phyloP scores from a whole-genome alignment of 1,140 invertebrate species.

The Aricia agestis region DNA sequence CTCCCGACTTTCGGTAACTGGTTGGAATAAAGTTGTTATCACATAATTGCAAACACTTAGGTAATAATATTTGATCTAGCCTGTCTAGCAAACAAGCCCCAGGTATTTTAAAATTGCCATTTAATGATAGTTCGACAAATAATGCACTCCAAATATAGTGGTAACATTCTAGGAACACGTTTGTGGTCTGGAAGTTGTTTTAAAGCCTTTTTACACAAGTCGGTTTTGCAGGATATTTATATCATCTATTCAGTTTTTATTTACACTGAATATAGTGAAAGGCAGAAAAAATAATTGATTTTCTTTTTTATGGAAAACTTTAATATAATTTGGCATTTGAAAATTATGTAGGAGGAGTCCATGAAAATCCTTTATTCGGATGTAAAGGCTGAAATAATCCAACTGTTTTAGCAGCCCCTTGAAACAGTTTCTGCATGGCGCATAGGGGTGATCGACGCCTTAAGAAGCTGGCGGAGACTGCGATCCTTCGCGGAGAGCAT shows the following conservation, averaged over 20 bases:
- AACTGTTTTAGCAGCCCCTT: not conserved
- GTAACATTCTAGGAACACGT: conserved; percentile 45
- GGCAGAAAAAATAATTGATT: too few relatives aligned
- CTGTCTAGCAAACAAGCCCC: not conserved
- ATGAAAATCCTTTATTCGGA: too few relatives aligned
- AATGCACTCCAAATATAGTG: conserved; percentile 39
- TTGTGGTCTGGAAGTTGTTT: conserved; percentile 22
- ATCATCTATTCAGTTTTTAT: not conserved
- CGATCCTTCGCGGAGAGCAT: conserved; percentile 48
- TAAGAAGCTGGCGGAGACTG: conserved; percentile 42
- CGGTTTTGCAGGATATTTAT: not conserved
- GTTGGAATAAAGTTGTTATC: not conserved
- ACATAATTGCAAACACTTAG: too few relatives aligned
- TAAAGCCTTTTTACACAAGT: not conserved
- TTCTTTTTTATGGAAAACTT: too few relatives aligned
- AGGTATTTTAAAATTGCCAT: conserved; percentile 28
- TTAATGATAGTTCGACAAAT: conserved; percentile 39
- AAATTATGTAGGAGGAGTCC: too few relatives aligned
- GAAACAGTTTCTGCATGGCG: not conserved
- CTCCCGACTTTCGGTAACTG: not conserved
- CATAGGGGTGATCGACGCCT: not conserved
- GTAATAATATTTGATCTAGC: too few relatives aligned
- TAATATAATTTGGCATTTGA: too few relatives aligned
- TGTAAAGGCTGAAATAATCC: too few relatives aligned
- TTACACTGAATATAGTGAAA: too few relatives aligned